Base-by-base conservation (phyloP, 2,113 vertebrate species). In the Etia nguti region DNA sequence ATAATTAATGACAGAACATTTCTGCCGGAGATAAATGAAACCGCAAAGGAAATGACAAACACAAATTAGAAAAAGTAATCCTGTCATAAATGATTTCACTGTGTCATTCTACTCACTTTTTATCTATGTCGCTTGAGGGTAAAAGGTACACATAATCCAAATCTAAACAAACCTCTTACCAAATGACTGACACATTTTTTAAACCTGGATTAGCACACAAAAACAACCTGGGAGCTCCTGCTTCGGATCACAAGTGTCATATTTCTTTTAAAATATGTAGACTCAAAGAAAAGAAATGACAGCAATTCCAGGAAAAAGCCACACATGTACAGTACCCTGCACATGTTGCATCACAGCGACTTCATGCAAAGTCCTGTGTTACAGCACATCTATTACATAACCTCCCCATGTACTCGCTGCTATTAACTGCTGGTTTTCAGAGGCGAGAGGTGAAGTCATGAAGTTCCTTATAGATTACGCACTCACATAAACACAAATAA, bases 381-480 rank as follows among this genome's bases (percentile, higher is more conserved):
- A 84, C 87, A 89, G 86, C 80, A 91, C 22, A 10, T 36, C 13
- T 46, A 59, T 92, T 90, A 86, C 86, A 59, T 86, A 87, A 94
- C 81, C 38, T 62, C 16, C 36, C 43, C 3, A 6, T 16, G 20
- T 80, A 80, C 56, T 52, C 18, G 31, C 80, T 68, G 60, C 26
- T 55, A 81, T 29, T 36, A 81, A 82, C 70, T 79, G 75, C 36
- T 68, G 56, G 15, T 29, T 59, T 29, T 34, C 29, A 2, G 18
- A n/a, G 29, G 20, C 9, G 3, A 36, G 77, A 41, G 77, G 6
- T 8, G 11, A 73, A 75, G 43, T 24, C 60, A 11, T 24, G 68
- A 59, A 54, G 46, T 65, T 87, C 24, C 43, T 31, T 24, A 13
- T 29, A 87, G 15, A 26, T 52, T 82, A 34, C 29, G n/a, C 8